Conservation (phyloP, 2,113 vertebrate species). For the Sebastes fasciatus region DNA sequence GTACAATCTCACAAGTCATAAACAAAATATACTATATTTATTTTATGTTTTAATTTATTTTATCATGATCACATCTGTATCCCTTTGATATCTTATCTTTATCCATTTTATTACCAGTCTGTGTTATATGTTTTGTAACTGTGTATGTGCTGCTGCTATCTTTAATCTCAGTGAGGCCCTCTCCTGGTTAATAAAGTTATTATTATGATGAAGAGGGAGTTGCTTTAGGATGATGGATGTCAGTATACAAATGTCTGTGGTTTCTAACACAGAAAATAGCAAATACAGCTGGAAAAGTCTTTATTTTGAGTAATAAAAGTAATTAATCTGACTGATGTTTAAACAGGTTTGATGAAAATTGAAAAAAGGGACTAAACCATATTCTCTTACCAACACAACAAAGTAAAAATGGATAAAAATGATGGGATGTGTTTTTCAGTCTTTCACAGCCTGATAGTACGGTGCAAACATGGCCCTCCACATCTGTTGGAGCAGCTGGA, state of each 20-base stretch:
- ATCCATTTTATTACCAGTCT: too few relatives aligned
- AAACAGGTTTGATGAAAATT: neutral
- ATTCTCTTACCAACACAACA: neutral
- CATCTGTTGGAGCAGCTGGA: conserved; percentile 77
- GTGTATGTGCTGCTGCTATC: neutral
- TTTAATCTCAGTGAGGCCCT: neutral
- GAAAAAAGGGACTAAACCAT: neutral
- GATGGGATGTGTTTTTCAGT: conserved; percentile 17
- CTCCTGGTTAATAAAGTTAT: neutral
- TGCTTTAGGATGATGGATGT: neutral
- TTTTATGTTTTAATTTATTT: neutral
- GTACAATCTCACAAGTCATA: neutral
- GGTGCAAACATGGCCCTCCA: conserved; percentile 80
- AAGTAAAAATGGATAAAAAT: neutral
- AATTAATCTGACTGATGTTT: neutral
- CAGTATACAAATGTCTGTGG: neutral
- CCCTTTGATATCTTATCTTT: too few relatives aligned
- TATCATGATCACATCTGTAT: too few relatives aligned
- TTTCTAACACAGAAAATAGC: neutral
- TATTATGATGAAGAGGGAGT: neutral
- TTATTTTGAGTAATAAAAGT: neutral
- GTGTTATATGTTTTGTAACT: neutral
- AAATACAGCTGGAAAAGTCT: neutral
- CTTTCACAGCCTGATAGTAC: conserved; percentile 61
- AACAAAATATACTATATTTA: neutral